phyloP scores from a whole-genome alignment of 2,113 vertebrate species.

The Pogonocichla stellata region DNA sequence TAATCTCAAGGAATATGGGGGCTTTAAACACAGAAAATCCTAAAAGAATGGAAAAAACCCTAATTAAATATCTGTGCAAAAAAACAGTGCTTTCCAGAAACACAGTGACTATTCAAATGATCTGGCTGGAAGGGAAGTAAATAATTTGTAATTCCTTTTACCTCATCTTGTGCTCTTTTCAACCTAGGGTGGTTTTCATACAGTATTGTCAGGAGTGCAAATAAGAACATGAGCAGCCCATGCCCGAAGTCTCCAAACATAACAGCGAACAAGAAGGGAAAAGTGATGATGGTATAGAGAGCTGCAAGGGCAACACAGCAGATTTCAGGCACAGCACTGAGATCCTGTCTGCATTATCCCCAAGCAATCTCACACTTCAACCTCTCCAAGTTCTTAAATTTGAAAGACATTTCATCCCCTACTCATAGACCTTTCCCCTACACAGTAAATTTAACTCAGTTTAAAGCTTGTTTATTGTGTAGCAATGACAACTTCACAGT shows the following conservation, averaged over 20 bases:
- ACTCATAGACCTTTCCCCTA: background rate
- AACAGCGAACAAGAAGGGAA: conserved; percentile 94
- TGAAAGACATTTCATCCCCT: background rate
- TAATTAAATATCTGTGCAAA: background rate
- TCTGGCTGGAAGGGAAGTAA: background rate
- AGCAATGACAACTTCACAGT: background rate
- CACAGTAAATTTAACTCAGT: background rate
- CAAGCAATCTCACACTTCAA: background rate
- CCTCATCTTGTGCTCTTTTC: conserved; percentile 87
- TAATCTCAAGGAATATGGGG: background rate
- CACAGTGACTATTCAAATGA: background rate
- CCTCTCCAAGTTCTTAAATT: background rate
- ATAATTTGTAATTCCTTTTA: conserved; percentile 31
- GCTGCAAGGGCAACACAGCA: conserved; percentile 70
- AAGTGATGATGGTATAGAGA: conserved; percentile 94
- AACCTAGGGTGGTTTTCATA: conserved; percentile 89
- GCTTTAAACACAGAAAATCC: background rate
- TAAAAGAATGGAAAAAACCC: background rate
- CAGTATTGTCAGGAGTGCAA: conserved; percentile 87
- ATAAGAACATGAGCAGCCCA: conserved; percentile 88
- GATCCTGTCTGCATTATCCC: background rate
- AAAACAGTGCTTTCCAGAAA: background rate
- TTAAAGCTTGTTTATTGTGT: background rate
- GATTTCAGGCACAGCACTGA: background rate
- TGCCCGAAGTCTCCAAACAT: conserved; percentile 98